Evolutionary conservation across 2,113 vertebrate genomes (phyloP).

Genomic region (Gasterosteus aculeatus): DNA sequence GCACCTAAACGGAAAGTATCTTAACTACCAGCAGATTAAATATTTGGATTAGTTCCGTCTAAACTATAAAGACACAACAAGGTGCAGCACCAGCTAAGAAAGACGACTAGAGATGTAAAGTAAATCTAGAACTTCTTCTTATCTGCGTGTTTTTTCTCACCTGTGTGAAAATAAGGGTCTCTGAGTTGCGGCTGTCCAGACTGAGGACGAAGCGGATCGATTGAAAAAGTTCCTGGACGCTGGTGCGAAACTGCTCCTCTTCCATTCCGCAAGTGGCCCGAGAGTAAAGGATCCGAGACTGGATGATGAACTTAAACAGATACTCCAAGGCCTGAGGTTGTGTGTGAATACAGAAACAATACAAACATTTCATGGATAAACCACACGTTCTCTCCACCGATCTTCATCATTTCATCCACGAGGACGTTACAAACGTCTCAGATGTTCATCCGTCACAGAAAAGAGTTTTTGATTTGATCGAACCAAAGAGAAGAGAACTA

Average conservation of each 20-base stretch:
- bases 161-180: neutral
- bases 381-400: no score
- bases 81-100: neutral
- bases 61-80: constrained; percentile 10
- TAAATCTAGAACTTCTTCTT: no score
- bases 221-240: constrained; percentile 97
- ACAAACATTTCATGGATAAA: neutral
- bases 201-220: constrained; percentile 98
- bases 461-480: neutral
- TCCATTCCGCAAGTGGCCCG: constrained; percentile 97
- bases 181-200: constrained; percentile 88
- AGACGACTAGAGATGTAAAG: neutral
- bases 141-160: constrained; percentile 70
- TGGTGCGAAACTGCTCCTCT: constrained; percentile 93
- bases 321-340: constrained; percentile 92
- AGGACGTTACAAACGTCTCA: neutral
- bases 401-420: neutral
- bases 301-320: constrained; percentile 98
- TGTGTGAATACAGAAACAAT: neutral
- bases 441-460: no score
- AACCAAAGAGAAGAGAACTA: neutral
- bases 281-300: constrained; percentile 96
- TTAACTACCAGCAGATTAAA: neutral
- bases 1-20: constrained; percentile 10
- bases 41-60: neutral